Percentiles rank a stretch among this genome's conserved stretches.
Conservation (phyloP, 2,797 vertebrate genomes). For the Coccyzus lansbergi region DNA sequence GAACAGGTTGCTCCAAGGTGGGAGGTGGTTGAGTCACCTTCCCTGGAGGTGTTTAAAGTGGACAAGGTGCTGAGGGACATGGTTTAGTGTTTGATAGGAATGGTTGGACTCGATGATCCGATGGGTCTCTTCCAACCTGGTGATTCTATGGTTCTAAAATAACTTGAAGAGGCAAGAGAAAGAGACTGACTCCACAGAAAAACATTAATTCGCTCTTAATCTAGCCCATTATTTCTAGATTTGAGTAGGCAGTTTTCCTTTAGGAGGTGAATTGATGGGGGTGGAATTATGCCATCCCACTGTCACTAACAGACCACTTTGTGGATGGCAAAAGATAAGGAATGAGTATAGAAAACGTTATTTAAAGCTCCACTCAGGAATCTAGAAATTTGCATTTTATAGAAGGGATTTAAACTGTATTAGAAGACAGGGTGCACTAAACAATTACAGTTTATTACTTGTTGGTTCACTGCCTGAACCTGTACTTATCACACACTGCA, state of each 20-base stretch:
- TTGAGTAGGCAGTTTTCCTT: conserved; percentile 58
- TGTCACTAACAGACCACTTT: conserved; percentile 52
- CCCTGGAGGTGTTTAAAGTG: too few relatives aligned
- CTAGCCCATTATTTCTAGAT: conserved; percentile 38
- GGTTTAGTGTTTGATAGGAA: too few relatives aligned
- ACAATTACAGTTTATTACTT: conserved; percentile 71
- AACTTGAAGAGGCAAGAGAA: background rate
- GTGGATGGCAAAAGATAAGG: conserved; percentile 63
- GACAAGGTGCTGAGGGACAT: too few relatives aligned
- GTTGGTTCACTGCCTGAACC: conserved; percentile 66
- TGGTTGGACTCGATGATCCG: too few relatives aligned
- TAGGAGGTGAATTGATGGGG: background rate
- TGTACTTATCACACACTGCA: conserved; percentile 48
- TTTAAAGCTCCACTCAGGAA: conserved; percentile 59
- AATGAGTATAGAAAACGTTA: conserved; percentile 35
- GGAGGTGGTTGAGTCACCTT: too few relatives aligned
- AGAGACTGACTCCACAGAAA: conserved; percentile 15
- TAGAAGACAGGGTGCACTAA: conserved; percentile 70
- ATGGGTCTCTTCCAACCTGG: too few relatives aligned
- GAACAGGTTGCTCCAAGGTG: too few relatives aligned
- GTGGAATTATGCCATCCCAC: conserved; percentile 40
- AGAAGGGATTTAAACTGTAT: conserved; percentile 70
- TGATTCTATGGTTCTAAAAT: too few relatives aligned
- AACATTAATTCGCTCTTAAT: conserved; percentile 42
- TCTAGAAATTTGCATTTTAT: conserved; percentile 67